Conservation (phyloP, 2,113 vertebrate species). For the Rallus limicola region DNA sequence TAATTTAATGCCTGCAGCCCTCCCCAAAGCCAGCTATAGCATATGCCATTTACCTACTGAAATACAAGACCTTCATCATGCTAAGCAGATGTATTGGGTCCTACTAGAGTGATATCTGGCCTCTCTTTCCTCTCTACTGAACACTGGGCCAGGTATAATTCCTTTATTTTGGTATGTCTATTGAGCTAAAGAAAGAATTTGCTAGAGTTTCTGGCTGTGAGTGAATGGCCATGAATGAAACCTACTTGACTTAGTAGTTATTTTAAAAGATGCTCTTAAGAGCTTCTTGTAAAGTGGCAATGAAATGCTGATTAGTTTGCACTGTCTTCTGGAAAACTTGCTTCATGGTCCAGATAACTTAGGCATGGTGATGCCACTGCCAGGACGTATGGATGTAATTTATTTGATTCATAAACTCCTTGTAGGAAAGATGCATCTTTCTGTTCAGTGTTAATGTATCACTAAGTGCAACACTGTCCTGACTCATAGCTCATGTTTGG, state of each 20-base stretch:
- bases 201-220: neutral
- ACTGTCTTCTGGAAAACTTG: neutral
- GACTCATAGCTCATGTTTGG: neutral
- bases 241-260: neutral
- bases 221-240: neutral
- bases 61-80: neutral
- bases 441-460: neutral
- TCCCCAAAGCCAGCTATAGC: neutral
- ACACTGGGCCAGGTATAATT: neutral
- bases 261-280: conserved; percentile 11
- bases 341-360: neutral
- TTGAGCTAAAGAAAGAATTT: neutral
- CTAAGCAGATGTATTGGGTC: neutral
- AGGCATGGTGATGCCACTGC: neutral
- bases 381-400: neutral
- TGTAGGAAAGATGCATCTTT: neutral
- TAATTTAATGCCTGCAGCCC: neutral
- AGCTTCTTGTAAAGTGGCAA: neutral
- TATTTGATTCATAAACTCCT: neutral
- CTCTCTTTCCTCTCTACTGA: neutral
- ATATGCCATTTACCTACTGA: neutral
- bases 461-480: neutral
- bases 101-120: neutral
- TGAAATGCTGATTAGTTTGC: neutral
- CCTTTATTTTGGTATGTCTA: neutral